Percentiles rank a stretch among this genome's conserved stretches.
phyloP scores from a whole-genome alignment of 2,797 vertebrate species.

The Prunella strophiata region DNA sequence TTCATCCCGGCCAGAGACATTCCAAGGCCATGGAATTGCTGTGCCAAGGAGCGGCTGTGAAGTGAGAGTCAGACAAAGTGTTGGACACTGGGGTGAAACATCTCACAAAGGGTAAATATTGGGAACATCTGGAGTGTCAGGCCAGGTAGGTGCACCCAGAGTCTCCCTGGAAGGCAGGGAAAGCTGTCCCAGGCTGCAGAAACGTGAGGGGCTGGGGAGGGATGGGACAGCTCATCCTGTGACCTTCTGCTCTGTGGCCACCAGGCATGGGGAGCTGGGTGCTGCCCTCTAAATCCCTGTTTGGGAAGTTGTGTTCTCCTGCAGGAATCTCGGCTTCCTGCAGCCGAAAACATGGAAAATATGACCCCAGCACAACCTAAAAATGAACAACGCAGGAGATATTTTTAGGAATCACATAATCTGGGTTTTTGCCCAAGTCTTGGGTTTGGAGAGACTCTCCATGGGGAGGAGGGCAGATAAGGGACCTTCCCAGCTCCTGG shows the following conservation, averaged over 20 bases:
- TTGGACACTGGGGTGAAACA: rapidly evolving
- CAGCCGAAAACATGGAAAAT: not conserved
- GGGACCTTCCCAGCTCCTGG: not conserved
- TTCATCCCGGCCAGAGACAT: rapidly evolving
- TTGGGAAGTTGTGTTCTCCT: not conserved
- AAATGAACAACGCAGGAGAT: not conserved
- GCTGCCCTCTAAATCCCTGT: not conserved
- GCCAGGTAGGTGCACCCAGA: rapidly evolving
- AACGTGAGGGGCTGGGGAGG: not conserved
- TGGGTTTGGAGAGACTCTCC: not conserved
- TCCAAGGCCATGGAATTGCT: not conserved
- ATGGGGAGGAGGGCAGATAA: not conserved
- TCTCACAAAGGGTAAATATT: not conserved
- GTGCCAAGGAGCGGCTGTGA: not conserved
- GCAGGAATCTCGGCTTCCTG: not conserved
- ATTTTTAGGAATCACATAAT: not conserved
- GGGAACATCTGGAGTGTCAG: rapidly evolving
- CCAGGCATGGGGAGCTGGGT: not conserved
- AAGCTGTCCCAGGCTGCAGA: not conserved
- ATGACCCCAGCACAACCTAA: not conserved
- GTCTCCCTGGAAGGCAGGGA: not conserved
- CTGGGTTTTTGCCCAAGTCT: not conserved
- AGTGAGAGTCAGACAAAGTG: rapidly evolving
- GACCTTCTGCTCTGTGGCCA: not conserved
- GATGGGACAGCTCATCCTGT: not conserved